Evolutionary conservation across 2,797 vertebrate genomes (phyloP).

Genomic region (Hydrocynus forskahlii): DNA sequence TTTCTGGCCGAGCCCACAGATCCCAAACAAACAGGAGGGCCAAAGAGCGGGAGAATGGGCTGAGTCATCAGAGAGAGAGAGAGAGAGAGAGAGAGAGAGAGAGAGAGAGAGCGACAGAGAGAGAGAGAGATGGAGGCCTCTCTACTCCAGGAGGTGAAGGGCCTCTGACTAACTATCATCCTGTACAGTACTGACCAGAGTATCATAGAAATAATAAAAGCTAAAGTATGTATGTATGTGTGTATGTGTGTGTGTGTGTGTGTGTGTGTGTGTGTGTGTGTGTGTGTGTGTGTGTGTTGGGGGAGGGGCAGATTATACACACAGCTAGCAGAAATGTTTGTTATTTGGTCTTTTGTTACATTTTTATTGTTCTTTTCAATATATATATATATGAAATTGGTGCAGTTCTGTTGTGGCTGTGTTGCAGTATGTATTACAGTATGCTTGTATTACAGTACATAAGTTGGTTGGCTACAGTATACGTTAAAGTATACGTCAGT

Average conservation of each 20-base stretch:
- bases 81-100: slow-evolving; percentile 25
- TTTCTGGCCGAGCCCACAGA: slow-evolving; percentile 64
- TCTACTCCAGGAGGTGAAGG: slow-evolving; percentile 13
- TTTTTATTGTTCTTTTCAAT: background rate
- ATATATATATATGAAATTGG: background rate
- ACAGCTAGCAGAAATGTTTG: background rate
- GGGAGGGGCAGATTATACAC: background rate
- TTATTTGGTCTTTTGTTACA: background rate
- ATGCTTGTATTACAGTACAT: no score
- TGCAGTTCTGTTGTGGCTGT: no score
- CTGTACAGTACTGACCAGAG: slow-evolving; percentile 17
- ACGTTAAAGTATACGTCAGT: no score
- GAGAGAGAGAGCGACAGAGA: slow-evolving; percentile 43
- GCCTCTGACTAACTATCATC: slow-evolving; percentile 40
- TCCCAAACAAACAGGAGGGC: slow-evolving; percentile 63
- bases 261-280: no score
- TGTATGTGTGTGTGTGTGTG: background rate
- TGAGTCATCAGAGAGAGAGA: slow-evolving; percentile 58
- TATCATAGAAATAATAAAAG: background rate
- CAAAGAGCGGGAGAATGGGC: slow-evolving; percentile 60
- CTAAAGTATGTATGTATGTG: background rate
- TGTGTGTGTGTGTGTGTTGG: no score
- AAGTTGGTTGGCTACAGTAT: no score
- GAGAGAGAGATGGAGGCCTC: slow-evolving; percentile 5
- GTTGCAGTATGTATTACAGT: no score